Conservation (phyloP, 2,888 invertebrate genomes). For the Stenichneumon culpator region DNA sequence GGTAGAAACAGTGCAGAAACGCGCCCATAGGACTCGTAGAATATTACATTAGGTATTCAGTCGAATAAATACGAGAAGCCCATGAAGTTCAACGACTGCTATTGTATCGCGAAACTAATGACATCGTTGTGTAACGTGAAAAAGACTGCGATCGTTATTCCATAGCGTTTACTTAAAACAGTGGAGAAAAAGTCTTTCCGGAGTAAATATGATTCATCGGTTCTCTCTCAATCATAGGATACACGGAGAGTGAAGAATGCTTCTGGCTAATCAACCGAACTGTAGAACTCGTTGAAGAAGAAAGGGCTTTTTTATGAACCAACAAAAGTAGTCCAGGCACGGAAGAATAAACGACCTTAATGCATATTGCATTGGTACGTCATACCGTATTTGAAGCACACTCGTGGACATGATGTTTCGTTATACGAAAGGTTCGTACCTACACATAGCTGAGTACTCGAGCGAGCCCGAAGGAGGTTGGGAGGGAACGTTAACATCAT, state of each 20-base stretch:
- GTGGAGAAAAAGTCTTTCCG: no score
- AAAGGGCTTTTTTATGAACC: no score
- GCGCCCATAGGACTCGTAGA: slow-evolving; percentile 31
- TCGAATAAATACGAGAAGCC: slow-evolving; percentile 28
- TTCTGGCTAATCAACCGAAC: no score
- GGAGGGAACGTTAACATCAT: slow-evolving; percentile 36
- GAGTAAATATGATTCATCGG: no score
- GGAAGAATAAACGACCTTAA: neutral
- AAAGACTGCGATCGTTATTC: slow-evolving; percentile 1
- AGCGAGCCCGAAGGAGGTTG: slow-evolving; percentile 9
- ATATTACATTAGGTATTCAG: slow-evolving; percentile 59
- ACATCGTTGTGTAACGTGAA: neutral
- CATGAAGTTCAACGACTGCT: slow-evolving; percentile 17
- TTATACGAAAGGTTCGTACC: neutral
- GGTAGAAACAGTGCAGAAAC: slow-evolving; percentile 13
- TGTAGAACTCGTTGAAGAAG: no score
- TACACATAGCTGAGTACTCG: slow-evolving; percentile 17
- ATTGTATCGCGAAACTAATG: neutral
- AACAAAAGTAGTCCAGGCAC: neutral
- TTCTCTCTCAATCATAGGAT: no score
- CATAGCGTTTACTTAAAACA: neutral
- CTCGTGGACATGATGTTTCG: slow-evolving; percentile 9
- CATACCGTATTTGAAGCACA: slow-evolving; percentile 18
- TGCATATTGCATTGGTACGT: slow-evolving; percentile 26
- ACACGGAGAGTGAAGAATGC: no score